Evolutionary conservation across 2,888 invertebrate species (phyloP), one percentile per base, ranked within the genome.

Genomic region (Leptinotarsa rubiginosa): DNA sequence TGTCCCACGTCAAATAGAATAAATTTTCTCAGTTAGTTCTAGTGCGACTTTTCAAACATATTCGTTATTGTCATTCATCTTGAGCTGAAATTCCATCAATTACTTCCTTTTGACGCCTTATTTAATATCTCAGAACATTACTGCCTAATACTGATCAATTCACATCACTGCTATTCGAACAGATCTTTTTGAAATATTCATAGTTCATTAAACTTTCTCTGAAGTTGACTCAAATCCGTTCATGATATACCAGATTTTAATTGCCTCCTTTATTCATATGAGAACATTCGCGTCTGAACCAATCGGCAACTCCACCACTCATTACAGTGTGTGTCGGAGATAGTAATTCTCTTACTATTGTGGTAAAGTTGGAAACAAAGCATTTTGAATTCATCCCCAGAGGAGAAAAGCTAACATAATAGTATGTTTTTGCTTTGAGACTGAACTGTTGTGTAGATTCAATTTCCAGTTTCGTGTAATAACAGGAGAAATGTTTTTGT

Each of bases 401-500:
- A 62, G 62, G 31, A 31, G 31, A 15, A 31, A 62, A 31, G 62
- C 62, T 62, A 62, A 62, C 62, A 31, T 31, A 59, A 59, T 59
- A 59, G 25, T 59, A 59, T 16, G 59, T 62, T 62, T 59, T 62
- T 25, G 62, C 62, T 31, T 31, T n/a, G 62, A 31, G 31, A 31
- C 31, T 62, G 62, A 31, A 62, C 16, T 31, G 62, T 25, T 15
- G 62, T 31, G 62, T 25, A 12, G 62, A 62, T 62, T 18, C 62
- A 25, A 62, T 62, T 62, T 62, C 62, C 31, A 25, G 62, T 62
- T 31, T 62, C 25, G 62, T 31, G n/a, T 4, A 62, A 31, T 31
- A 62, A 62, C 62, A 62, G 16, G 62, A 62, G 62, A 31, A 62
- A n/a, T 16, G 62, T 62, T 62, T 56, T 62, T 62, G 62, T 62